Evolutionary conservation across 2,797 vertebrate species (phyloP), one percentile per base, ranked within the genome.

Genomic region (Muscicapa comitata): DNA sequence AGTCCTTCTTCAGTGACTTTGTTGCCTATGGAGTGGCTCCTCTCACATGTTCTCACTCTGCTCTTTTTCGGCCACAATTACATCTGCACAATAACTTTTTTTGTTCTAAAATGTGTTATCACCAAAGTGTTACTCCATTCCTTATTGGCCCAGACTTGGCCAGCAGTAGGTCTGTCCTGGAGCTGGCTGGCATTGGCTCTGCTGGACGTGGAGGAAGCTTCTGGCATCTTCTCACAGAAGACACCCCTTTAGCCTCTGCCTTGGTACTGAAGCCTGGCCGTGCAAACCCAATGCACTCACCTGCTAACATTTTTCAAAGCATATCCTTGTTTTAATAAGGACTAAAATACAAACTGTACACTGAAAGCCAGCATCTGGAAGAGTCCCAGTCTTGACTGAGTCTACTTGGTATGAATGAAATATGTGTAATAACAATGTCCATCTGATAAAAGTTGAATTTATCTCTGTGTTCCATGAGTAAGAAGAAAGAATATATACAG

Each of bases 11-110:
- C 72, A 61, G 33, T 5, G 17, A 18, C 47, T 38, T 68, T 8
- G 16, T 2, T 53, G 11, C 38, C 16, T 29, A 9, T 29, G 17
- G 63, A 33, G 17, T 21, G 1, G 0, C 13, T 68, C 25, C 55
- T 61, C 40, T 33, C 40, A 20, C 7, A 9, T 29, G 5, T 14
- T 67, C 54, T 75, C 28, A 29, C 38, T 40, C 33, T 68, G 24
- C 24, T 40, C 20, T 54, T 40, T 19, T 40, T 19, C 33, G 33
- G 35, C 29, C 6, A 7, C 40, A 76, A 76, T 33, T 53, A 25
- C 24, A 47, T 40, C 63, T 17, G 17, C 24, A 25, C 5, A 40
- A 15, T 14, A 40, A 14, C 19, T 8, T 35, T 45, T 18, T 50
- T 50, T 6, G 18, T 38, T 47, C 47, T 61, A 7, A 76, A 54